Conservation (phyloP, 2,888 invertebrate species). For the Colletes collaris region DNA sequence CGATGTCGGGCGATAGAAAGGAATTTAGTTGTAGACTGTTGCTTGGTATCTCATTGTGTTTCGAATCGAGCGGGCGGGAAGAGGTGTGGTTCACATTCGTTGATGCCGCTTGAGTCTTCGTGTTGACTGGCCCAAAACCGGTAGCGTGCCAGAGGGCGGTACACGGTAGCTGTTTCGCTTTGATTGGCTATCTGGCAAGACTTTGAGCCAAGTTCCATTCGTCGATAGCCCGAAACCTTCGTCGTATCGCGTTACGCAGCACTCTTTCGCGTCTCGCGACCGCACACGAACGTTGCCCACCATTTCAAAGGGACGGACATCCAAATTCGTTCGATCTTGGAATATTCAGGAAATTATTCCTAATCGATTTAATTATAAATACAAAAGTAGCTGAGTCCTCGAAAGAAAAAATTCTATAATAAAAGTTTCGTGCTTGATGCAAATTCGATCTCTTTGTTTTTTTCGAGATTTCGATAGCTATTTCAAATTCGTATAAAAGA, state of each 20-base stretch:
- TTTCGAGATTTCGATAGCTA: no score
- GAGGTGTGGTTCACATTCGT: conserved; percentile 70
- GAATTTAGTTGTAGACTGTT: background rate
- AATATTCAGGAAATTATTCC: no score
- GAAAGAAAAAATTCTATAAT: no score
- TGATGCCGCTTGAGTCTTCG: conserved; percentile 43
- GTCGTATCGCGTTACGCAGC: background rate
- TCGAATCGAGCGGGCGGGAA: conserved; percentile 49
- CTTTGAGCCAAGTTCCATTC: conserved; percentile 46
- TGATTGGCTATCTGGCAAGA: conserved; percentile 77
- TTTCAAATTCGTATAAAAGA: no score
- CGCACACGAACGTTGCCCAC: no score
- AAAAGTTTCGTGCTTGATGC: no score
- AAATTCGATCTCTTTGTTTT: no score
- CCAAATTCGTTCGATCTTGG: background rate
- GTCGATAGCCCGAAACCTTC: conserved; percentile 16
- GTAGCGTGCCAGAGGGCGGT: conserved; percentile 81
- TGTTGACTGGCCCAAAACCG: conserved; percentile 78
- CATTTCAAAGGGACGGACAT: background rate
- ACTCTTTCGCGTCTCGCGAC: background rate
- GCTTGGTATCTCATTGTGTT: conserved; percentile 17
- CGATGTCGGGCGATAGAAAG: background rate
- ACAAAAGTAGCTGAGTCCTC: no score
- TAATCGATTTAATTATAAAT: no score
- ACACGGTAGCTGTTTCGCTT: conserved; percentile 80